phyloP scores from a whole-genome alignment of 2,888 invertebrate genomes.

The Reticulitermes lucifugus region DNA sequence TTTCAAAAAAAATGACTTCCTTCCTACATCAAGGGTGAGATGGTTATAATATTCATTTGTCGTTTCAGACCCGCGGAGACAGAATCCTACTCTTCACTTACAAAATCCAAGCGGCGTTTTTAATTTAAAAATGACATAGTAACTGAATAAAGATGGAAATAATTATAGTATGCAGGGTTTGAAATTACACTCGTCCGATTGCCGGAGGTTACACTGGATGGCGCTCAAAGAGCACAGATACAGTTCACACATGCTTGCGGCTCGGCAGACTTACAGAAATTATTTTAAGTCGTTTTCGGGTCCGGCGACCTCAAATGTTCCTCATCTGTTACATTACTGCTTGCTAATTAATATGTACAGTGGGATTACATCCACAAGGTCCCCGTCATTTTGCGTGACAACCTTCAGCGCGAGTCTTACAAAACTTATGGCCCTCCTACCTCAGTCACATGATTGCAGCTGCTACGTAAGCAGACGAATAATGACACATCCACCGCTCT shows the following conservation, averaged over 20 bases:
- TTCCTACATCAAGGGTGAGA: neutral
- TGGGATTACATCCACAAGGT: too few species aligned
- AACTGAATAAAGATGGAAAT: constrained; percentile 27
- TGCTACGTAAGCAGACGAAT: too few species aligned
- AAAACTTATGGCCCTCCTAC: too few species aligned
- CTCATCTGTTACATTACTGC: neutral
- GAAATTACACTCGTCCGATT: neutral
- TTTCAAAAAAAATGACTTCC: neutral
- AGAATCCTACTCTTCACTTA: neutral
- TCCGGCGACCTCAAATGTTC: neutral
- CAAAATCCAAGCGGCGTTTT: constrained; percentile 4
- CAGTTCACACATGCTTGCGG: neutral
- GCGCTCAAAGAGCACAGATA: neutral
- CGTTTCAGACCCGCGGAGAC: neutral
- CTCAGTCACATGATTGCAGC: too few species aligned
- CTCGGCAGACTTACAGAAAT: neutral
- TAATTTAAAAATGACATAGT: constrained; percentile 12
- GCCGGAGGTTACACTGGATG: neutral
- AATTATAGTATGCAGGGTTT: neutral
- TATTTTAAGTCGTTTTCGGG: neutral
- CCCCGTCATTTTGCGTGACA: too few species aligned
- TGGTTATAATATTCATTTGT: neutral
- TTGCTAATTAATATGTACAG: neutral
- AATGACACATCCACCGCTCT: too few species aligned
- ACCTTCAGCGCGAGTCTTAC: too few species aligned